Evolutionary conservation across 2,113 vertebrate genomes (phyloP).

Genomic region (Psilopsiagon aymara): DNA sequence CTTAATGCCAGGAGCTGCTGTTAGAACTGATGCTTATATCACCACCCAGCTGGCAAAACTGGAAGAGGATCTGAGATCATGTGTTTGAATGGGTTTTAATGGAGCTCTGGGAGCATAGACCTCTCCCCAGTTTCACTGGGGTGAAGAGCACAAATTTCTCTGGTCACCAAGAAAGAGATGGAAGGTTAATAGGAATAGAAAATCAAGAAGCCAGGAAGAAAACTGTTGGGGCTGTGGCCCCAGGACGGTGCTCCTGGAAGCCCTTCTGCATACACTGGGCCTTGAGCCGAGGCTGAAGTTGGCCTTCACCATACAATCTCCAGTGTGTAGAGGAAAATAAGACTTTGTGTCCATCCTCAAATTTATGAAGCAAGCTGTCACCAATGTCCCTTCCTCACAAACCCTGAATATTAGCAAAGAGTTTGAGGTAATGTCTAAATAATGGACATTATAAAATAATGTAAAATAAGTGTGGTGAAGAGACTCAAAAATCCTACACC

Average conservation of each 20-base stretch:
- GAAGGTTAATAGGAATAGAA: not conserved
- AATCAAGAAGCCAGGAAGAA: not conserved
- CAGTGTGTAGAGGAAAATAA: not conserved
- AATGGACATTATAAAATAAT: not conserved
- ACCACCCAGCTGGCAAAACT: not conserved
- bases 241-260: not conserved
- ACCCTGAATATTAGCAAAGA: not conserved
- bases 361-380: not conserved
- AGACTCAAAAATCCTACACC: not conserved
- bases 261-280: not conserved
- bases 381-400: not conserved
- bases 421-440: not conserved
- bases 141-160: not conserved
- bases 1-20: not conserved
- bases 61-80: not conserved
- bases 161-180: not conserved
- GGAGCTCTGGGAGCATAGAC: not conserved
- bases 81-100: not conserved
- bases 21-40: not conserved
- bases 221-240: not conserved
- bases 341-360: not conserved
- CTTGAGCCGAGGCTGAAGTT: not conserved
- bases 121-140: not conserved
- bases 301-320: not conserved
- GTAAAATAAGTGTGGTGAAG: not conserved